Evolutionary conservation across 2,888 invertebrate genomes (phyloP).

Genomic region (Pristionchus arcanus): DNA sequence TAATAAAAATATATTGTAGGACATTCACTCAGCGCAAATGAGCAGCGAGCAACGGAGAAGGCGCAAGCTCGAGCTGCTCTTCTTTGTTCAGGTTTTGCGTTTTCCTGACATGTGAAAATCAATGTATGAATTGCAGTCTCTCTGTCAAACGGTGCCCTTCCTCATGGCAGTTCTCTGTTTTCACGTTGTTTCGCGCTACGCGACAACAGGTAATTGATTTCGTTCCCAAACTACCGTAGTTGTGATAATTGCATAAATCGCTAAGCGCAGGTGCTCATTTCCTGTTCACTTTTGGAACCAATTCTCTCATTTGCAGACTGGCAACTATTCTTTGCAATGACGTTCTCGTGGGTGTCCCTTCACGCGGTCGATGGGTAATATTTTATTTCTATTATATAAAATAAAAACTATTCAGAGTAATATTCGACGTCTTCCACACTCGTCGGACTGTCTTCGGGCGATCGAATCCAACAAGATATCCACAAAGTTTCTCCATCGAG

Average conservation of each 20-base stretch:
- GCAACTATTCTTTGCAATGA: constrained; percentile 18
- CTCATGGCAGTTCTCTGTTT: constrained; percentile 5
- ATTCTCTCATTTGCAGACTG: constrained; percentile 5
- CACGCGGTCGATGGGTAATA: constrained; percentile 15
- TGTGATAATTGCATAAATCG: too few species aligned
- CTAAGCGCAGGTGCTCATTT: too few species aligned
- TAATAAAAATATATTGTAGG: neutral
- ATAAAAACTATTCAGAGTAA: neutral
- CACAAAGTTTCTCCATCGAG: neutral
- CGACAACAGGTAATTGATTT: neutral
- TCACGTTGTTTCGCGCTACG: neutral
- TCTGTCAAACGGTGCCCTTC: constrained; percentile 25
- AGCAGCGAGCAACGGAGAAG: neutral
- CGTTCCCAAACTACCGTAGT: too few species aligned
- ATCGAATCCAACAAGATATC: neutral
- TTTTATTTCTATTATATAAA: neutral
- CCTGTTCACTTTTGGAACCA: too few species aligned
- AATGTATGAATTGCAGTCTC: neutral
- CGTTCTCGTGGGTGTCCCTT: constrained; percentile 11
- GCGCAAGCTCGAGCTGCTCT: neutral
- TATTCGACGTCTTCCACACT: constrained; percentile 1
- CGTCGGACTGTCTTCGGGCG: neutral
- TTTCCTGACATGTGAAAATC: neutral
- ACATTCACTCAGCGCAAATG: neutral
- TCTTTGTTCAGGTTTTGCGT: neutral